Conservation (phyloP, 2,797 vertebrate species). For the Microchirus variegatus region DNA sequence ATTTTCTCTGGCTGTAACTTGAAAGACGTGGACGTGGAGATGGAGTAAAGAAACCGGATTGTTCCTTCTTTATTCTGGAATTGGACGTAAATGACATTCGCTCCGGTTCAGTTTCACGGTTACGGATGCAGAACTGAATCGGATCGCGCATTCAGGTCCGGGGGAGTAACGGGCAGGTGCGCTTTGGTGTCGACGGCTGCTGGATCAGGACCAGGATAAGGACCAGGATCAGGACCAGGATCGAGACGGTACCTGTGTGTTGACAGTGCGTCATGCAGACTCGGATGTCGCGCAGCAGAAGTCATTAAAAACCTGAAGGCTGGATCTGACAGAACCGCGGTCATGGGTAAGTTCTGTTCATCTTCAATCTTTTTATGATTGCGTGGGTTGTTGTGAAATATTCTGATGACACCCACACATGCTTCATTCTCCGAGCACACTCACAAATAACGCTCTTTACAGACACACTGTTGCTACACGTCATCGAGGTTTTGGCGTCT, state of each 20-base stretch:
- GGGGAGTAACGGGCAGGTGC: constrained; percentile 74
- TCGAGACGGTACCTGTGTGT: constrained; percentile 42
- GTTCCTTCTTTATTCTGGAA: constrained; percentile 44
- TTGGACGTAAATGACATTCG: constrained; percentile 66
- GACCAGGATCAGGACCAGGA: too few relatives aligned
- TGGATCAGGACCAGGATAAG: constrained; percentile 66
- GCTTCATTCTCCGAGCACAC: constrained; percentile 5
- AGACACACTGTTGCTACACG: constrained; percentile 3
- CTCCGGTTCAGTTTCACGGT: constrained; percentile 40
- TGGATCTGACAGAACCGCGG: constrained; percentile 79
- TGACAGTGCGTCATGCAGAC: constrained; percentile 81
- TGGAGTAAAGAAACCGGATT: constrained; percentile 51
- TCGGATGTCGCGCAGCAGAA: constrained; percentile 75
- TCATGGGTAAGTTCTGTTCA: constrained; percentile 79
- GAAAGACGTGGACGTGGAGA: constrained; percentile 42
- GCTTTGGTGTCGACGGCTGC: constrained; percentile 68
- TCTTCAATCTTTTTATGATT: neutral
- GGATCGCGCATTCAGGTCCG: constrained; percentile 60
- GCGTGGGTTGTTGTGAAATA: constrained; percentile 21
- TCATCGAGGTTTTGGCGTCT: neutral
- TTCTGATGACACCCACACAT: neutral
- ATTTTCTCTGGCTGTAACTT: constrained; percentile 58
- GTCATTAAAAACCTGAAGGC: constrained; percentile 80
- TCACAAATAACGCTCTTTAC: neutral
- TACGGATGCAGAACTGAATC: constrained; percentile 54